Base-by-base conservation (phyloP, 64 coral and sea anemone genomes). In the Porites lutea region DNA sequence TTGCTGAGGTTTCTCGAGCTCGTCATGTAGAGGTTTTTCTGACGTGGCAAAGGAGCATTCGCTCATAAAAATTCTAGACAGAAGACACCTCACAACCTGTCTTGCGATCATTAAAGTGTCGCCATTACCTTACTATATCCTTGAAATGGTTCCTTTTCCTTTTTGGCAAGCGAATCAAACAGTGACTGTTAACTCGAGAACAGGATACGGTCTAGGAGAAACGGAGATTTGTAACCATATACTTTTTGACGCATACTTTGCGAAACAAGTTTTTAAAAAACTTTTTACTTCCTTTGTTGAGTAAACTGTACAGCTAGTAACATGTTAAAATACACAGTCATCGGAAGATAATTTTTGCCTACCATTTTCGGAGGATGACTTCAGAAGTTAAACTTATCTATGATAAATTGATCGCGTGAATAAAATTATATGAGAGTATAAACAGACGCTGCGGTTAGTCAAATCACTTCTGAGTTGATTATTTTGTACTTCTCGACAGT, bases 401-500 rank as follows among this genome's bases (percentile, higher is more conserved):
- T 49, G 13, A 51, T 22, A 43, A 70, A 84, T 19, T 69, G 60
- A 84, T 68, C 81, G 5, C 63, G 81, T 48, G 45, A 22, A 84
- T 49, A 48, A 65, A 83, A 65, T 83, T 67, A 21, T 23, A 48
- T 82, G 43, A 66, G 22, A 65, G 69, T 67, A 68, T 84, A 84
- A 84, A 84, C 81, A 84, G 81, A 84, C 81, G 81, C 81, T 84
- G 81, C 62, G 81, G 81, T 84, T 68, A 50, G 16, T 19, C 16
- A 18, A 84, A 64, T 84, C 63, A 57, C 19, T 84, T 43, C 10
- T 44, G 59, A 84, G 48, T 65, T 20, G 61, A 84, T 84, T 69
- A 67, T 65, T 84, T 84, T 68, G 61, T 84, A 84, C 69, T 84
- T 84, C 81, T 63, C 81, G 51, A 68, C 81, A 84, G 47, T 66